A percentile compares a stretch with the other conserved stretches of the same genome.
These are phyloP conservation scores for Leiothrix lutea DNA, from an alignment of 2,113 vertebrate species.

Conservation along the genomic window DNA sequence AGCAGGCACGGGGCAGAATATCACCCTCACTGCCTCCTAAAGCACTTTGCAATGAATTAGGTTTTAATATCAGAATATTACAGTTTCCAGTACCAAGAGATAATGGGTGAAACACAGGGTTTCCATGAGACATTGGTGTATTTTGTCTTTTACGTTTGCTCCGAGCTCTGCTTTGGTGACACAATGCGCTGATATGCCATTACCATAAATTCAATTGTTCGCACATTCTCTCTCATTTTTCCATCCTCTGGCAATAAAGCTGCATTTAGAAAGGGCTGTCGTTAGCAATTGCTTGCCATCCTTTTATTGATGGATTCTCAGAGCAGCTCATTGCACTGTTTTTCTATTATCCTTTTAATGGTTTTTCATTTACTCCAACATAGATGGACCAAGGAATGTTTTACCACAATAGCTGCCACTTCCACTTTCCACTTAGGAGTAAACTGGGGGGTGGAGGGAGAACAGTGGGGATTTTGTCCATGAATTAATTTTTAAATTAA, in stretches of 20 bases:
- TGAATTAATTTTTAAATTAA: neutral
- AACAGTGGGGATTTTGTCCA: neutral
- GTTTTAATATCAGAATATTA: slow-evolving; percentile 61
- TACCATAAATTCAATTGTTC: slow-evolving; percentile 70
- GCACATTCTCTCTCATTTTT: slow-evolving; percentile 53
- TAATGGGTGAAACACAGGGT: slow-evolving; percentile 2
- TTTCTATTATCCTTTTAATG: slow-evolving; percentile 63
- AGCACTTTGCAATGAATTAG: neutral
- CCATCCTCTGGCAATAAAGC: slow-evolving; percentile 48
- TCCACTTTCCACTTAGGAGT: neutral
- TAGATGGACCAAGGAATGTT: neutral
- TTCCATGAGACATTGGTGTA: slow-evolving; percentile 28
- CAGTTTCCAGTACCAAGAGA: slow-evolving; percentile 5
- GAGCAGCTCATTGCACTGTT: slow-evolving; percentile 56
- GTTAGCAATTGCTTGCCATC: slow-evolving; percentile 55
- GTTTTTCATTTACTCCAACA: slow-evolving; percentile 65
- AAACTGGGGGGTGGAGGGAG: neutral
- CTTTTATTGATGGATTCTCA: slow-evolving; percentile 64
- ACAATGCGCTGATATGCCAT: slow-evolving; percentile 40
- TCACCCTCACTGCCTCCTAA: neutral
- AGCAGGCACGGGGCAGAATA: neutral
- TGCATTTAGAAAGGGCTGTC: slow-evolving; percentile 56
- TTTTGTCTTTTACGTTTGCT: neutral
- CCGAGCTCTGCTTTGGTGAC: slow-evolving; percentile 34
- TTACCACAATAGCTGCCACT: slow-evolving; percentile 9